These are phyloP conservation scores for Larimichthys polyactis DNA, from an alignment of 2,113 vertebrate species.

Conservation along the genomic window DNA sequence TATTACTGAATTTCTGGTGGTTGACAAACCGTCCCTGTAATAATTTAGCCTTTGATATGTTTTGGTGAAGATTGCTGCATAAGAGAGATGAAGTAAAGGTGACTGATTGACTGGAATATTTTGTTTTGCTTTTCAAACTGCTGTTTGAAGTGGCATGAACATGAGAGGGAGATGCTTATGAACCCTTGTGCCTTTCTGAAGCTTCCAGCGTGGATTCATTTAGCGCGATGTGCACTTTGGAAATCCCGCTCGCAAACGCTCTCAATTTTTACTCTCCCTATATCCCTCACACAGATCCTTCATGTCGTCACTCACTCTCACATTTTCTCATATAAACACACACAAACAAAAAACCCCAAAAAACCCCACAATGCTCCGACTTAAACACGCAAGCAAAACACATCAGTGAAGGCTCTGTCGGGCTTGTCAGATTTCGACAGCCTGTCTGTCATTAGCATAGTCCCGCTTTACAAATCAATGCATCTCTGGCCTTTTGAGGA, in stretches of 20 bases:
- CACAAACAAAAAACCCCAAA: not conserved
- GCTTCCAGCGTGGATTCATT: conserved; percentile 30
- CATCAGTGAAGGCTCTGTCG: conserved; percentile 15
- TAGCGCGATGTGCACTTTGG: conserved; percentile 20
- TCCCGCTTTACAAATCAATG: conserved; percentile 47
- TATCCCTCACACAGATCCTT: not conserved
- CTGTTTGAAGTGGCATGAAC: conserved; percentile 64
- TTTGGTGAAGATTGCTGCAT: conserved; percentile 30
- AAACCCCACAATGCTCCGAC: not conserved
- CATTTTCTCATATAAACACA: not conserved
- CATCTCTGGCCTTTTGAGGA: conserved; percentile 25
- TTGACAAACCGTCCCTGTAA: conserved; percentile 44
- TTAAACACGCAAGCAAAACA: conserved; percentile 26
- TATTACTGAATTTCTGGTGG: conserved; percentile 27
- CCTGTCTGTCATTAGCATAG: conserved; percentile 49
- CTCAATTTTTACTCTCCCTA: not conserved
- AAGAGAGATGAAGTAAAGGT: conserved; percentile 58
- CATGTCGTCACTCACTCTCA: not conserved
- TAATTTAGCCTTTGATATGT: conserved; percentile 53
- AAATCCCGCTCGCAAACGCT: not conserved
- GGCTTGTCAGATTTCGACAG: conserved; percentile 52
- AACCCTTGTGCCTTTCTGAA: conserved; percentile 26
- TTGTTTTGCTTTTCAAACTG: conserved; percentile 59
- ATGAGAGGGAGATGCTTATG: conserved; percentile 42
- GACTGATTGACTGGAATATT: conserved; percentile 61